phyloP scores from a whole-genome alignment of 2,113 vertebrate species.

The Seriola aureovittata region DNA sequence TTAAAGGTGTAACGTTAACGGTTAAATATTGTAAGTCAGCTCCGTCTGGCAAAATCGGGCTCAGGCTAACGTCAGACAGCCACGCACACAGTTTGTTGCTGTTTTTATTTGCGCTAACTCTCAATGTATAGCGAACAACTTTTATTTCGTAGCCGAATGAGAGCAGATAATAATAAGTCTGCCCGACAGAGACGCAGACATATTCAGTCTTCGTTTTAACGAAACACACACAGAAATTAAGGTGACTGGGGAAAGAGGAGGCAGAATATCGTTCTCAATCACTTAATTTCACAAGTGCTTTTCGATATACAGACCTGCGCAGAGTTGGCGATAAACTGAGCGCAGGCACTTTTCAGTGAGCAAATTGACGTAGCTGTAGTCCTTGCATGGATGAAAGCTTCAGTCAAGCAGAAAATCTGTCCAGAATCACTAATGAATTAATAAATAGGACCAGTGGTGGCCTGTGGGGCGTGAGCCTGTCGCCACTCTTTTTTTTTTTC shows the following conservation, averaged over 20 bases:
- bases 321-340: conserved; percentile 8
- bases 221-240: background rate
- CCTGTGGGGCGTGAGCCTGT: conserved; percentile 10
- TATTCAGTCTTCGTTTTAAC: background rate
- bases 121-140: conserved; percentile 41
- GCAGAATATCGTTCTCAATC: background rate
- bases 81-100: conserved; percentile 64
- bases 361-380: conserved; percentile 19
- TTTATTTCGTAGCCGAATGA: conserved; percentile 9
- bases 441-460: conserved; percentile 21
- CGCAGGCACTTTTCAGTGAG: conserved; percentile 40
- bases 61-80: conserved; percentile 34
- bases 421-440: conserved; percentile 37
- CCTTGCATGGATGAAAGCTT: conserved; percentile 34
- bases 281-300: conserved; percentile 37
- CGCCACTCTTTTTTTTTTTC: background rate
- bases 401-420: conserved; percentile 54
- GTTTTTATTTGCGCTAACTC: conserved; percentile 33
- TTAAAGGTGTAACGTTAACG: background rate
- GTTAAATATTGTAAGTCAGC: conserved; percentile 8
- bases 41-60: conserved; percentile 1
- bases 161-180: background rate
- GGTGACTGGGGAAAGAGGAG: background rate
- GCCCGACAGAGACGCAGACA: background rate
- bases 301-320: conserved; percentile 7